Conservation (phyloP, 2,888 invertebrate genomes). For the Laspeyria flexula region DNA sequence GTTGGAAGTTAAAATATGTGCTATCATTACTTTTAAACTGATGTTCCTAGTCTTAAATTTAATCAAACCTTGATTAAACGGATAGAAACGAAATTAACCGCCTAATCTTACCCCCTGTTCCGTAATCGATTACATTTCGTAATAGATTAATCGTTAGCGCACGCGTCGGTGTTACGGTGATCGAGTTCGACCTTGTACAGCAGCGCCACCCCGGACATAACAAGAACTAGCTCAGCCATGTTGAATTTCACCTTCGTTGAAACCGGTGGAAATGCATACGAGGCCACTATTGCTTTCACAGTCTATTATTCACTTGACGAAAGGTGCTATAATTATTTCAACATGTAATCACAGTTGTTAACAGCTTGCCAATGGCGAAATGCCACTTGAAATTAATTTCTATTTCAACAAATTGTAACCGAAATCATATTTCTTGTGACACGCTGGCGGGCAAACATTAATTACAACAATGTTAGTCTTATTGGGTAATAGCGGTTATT, state of each 20-base stretch:
- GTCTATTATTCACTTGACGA: conserved; percentile 35
- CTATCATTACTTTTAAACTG: too few relatives aligned
- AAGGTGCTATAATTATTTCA: conserved; percentile 38
- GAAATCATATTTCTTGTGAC: conserved; percentile 17
- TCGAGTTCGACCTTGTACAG: conserved; percentile 60
- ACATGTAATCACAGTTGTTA: conserved; percentile 37
- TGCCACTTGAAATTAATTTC: conserved; percentile 17
- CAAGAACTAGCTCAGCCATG: conserved; percentile 46
- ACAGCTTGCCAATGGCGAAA: conserved; percentile 13
- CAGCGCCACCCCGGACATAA: conserved; percentile 47
- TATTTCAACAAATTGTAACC: conserved; percentile 12
- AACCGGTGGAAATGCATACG: conserved; percentile 62
- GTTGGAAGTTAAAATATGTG: too few relatives aligned
- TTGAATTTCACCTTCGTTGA: conserved; percentile 70
- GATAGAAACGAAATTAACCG: conserved; percentile 21
- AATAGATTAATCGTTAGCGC: conserved; percentile 54
- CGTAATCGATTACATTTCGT: conserved; percentile 54
- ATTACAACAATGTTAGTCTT: conserved; percentile 7
- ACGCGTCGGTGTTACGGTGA: conserved; percentile 53
- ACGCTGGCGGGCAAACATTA: conserved; percentile 4
- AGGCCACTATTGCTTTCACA: conserved; percentile 73
- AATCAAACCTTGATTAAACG: conserved; percentile 16
- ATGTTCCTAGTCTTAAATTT: neutral
- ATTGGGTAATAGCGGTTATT: conserved; percentile 10
- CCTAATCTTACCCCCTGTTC: conserved; percentile 40